phyloP scores from a whole-genome alignment of 2,888 invertebrate species.

The Lasioglossum marginatum region DNA sequence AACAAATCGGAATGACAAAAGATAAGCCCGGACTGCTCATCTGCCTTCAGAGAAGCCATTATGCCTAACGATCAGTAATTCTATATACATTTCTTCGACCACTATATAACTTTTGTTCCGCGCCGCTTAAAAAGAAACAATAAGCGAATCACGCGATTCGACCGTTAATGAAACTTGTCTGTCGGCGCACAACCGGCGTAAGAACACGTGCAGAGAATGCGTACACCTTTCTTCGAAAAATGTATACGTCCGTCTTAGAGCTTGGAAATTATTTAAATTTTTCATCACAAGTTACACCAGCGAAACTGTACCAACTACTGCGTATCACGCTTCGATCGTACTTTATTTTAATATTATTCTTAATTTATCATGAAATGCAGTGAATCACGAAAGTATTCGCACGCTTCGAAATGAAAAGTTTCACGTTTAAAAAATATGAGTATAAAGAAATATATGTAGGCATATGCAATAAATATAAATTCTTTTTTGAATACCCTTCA shows the following conservation, averaged over 20 bases:
- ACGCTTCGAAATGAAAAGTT: too few species aligned
- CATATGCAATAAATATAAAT: too few species aligned
- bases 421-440: too few species aligned
- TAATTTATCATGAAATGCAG: too few species aligned
- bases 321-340: too few species aligned
- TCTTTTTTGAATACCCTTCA: too few species aligned
- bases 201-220: neutral
- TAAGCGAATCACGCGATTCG: neutral
- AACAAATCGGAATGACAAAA: slow-evolving; percentile 40
- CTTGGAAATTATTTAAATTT: neutral
- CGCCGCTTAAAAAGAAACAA: neutral
- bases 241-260: neutral
- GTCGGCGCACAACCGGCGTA: neutral
- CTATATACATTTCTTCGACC: neutral
- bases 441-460: too few species aligned
- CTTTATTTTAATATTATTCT: too few species aligned
- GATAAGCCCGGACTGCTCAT: slow-evolving; percentile 30
- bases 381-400: too few species aligned
- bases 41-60: slow-evolving; percentile 6
- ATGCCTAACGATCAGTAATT: neutral
- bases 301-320: too few species aligned
- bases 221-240: neutral
- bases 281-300: too few species aligned
- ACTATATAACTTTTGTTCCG: neutral
- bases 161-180: neutral